Percentiles rank a stretch among this genome's conserved stretches.
phyloP scores from a whole-genome alignment of 2,797 vertebrate genomes.

The Zalophus californianus region DNA sequence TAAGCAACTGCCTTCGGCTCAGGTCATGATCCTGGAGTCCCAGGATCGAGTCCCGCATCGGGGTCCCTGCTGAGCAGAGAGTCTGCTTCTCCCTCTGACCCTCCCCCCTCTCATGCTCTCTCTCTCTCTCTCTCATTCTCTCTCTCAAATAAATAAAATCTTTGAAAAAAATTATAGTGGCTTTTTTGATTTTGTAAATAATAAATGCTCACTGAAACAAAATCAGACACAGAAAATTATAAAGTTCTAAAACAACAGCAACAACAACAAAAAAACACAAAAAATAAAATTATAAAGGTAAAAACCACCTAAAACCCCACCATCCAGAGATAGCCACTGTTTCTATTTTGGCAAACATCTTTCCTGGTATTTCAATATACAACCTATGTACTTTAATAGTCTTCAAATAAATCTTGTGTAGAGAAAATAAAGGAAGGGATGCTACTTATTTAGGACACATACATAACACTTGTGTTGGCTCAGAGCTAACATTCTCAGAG shows the following conservation, averaged over 20 bases:
- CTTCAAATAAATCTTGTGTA: neutral
- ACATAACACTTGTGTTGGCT: neutral
- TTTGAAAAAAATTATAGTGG: neutral
- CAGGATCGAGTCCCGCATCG: no score
- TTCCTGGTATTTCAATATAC: neutral
- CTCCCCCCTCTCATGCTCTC: no score
- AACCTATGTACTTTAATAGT: neutral
- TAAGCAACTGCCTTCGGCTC: no score
- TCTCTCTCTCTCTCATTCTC: no score
- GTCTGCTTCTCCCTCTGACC: no score
- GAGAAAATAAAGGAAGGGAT: neutral
- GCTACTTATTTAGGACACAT: neutral
- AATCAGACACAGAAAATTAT: neutral
- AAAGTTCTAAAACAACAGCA: neutral
- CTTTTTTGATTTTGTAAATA: constrained; percentile 18
- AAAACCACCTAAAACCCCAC: neutral
- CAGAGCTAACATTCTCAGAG: neutral
- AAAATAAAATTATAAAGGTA: neutral
- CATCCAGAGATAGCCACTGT: neutral
- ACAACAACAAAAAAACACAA: neutral
- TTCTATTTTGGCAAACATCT: neutral
- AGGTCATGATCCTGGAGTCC: no score
- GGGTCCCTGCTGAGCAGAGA: no score
- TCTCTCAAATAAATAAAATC: no score
- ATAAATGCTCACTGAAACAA: neutral